Evolutionary conservation across 2,888 invertebrate species (phyloP), one percentile per base, ranked within the genome.

Genomic region (Habroteleia sp.): DNA sequence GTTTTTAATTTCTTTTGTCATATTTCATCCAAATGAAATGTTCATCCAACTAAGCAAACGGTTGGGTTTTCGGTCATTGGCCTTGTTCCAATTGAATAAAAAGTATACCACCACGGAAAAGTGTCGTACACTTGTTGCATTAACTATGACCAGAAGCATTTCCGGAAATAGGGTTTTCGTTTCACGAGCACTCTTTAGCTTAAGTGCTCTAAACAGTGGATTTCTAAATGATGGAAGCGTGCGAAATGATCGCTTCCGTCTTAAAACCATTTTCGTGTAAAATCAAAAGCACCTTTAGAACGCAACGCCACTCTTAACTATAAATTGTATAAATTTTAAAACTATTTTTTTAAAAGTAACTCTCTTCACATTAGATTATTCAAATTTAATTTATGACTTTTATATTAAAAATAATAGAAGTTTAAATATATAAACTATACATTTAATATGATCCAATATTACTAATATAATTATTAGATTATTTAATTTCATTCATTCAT

Each of bases 31-130:
- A 13, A 58, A 60, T 29, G 23, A 7, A 60, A 60, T n/a, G 8
- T 14, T 44, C 17, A 35, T 42, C 37, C 16, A 54, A 23, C 7
- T 46, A 37, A 41, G 25, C 16, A 7, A 44, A 27, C 13, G 5
- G 33, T 44, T 69, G 50, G 50, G 33, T 42, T 63, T 8, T 33
- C 58, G 74, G 62, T 56, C 63, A 79, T 81, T 83, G 84, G 84
- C 80, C 77, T 76, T 75, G 71, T 77, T 84, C 82, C 84, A 83
- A 73, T 72, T 76, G 69, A 77, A 82, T 80, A 78, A 83, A 83
- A 77, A 76, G 20, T 42, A 58, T 31, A 74, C 74, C 74, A 52
- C 37, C 62, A 48, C 44, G 48, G 42, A 54, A 73, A 68, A 29
- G 48, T 54, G 58, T 58, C 29, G 37, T 42, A 35, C 52, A 83